Percentiles rank a stretch among this genome's conserved stretches.
Evolutionary conservation across 2,888 invertebrate species (phyloP).

Genomic region (Aporophyla lueneburgensis): DNA sequence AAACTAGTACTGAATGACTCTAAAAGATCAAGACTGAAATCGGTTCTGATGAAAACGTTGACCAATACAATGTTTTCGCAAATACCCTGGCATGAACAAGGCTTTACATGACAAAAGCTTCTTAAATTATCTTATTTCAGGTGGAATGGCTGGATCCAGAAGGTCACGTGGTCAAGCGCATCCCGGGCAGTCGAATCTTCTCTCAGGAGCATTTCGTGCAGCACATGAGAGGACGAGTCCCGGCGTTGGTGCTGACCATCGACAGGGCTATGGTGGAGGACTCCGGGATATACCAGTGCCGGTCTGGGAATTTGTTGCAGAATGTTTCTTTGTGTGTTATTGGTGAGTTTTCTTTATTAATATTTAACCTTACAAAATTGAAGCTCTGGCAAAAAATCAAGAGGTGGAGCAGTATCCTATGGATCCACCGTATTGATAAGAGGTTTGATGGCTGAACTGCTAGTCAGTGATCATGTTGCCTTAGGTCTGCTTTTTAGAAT

Average conservation of each 20-base stretch:
- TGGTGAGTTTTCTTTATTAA: conserved; percentile 72
- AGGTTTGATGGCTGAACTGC: neutral
- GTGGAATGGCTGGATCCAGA: conserved; percentile 82
- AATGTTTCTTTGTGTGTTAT: conserved; percentile 80
- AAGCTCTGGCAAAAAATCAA: no score
- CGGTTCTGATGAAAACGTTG: neutral
- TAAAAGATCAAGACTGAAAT: neutral
- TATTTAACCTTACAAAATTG: neutral
- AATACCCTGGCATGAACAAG: neutral
- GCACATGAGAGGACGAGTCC: conserved; percentile 67
- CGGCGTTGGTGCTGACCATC: conserved; percentile 75
- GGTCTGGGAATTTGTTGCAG: conserved; percentile 71
- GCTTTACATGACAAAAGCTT: neutral
- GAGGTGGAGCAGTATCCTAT: neutral
- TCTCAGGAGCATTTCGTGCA: conserved; percentile 77
- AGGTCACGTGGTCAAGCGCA: conserved; percentile 73
- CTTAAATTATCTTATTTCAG: conserved; percentile 64
- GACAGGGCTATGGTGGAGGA: conserved; percentile 74
- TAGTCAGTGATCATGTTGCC: neutral
- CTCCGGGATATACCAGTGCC: conserved; percentile 81
- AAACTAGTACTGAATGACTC: no score
- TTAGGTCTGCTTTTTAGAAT: neutral
- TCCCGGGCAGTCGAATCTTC: conserved; percentile 74
- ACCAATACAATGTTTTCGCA: neutral
- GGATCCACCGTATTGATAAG: neutral